Evolutionary conservation across 2,113 vertebrate genomes (phyloP).

Genomic region (Tursiops truncatus): DNA sequence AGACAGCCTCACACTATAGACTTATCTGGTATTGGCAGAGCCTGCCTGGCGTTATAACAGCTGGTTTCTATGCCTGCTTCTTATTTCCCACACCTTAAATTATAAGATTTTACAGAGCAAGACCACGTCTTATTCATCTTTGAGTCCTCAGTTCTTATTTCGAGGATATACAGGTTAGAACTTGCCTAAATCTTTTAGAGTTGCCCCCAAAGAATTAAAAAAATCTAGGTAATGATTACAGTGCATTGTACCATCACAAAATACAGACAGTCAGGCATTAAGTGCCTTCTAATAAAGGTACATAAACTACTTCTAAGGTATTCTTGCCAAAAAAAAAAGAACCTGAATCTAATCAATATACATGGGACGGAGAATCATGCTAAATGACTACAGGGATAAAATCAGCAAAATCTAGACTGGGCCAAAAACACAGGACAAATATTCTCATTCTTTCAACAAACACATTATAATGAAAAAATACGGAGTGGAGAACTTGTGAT

Average conservation of each 20-base stretch:
- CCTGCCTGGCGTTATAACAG: neutral
- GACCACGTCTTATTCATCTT: neutral
- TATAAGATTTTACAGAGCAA: neutral
- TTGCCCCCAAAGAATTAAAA: neutral
- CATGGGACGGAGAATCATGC: neutral
- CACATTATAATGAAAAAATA: neutral
- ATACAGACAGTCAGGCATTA: neutral
- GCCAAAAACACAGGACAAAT: neutral
- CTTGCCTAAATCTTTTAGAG: neutral
- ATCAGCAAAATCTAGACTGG: neutral
- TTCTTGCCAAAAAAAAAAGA: neutral
- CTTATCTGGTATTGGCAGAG: neutral
- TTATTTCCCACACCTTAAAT: neutral
- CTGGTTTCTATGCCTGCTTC: neutral
- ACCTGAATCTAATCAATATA: neutral
- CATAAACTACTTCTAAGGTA: neutral
- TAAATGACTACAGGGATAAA: neutral
- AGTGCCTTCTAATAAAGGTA: neutral
- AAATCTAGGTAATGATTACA: neutral
- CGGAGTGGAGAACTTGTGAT: neutral
- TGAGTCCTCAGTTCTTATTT: neutral
- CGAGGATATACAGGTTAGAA: neutral
- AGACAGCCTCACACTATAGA: neutral
- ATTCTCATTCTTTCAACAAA: neutral
- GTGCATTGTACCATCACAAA: neutral